These are phyloP conservation scores for Melanostigma gelatinosum DNA, from an alignment of 2,113 vertebrate species.

Conservation along the genomic window DNA sequence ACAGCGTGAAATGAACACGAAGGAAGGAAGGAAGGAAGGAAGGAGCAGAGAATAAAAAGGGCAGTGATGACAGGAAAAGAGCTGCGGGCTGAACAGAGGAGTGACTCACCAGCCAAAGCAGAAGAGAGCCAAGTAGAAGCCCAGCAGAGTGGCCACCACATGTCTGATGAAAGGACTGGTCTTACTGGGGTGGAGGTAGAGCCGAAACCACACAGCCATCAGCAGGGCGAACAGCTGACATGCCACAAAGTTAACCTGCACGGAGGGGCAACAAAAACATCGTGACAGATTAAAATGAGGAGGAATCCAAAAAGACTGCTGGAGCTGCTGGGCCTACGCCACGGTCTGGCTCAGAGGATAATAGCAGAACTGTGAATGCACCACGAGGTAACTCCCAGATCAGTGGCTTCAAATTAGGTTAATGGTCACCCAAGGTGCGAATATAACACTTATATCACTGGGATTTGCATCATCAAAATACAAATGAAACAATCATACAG, in stretches of 20 bases:
- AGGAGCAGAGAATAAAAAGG: slow-evolving; percentile 2
- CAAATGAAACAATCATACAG: background rate
- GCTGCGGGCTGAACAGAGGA: slow-evolving; percentile 3
- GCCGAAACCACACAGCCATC: slow-evolving; percentile 95
- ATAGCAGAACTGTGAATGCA: background rate
- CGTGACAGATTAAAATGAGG: background rate
- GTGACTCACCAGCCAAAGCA: slow-evolving; percentile 98
- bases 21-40: slow-evolving; percentile 11
- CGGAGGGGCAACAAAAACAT: slow-evolving; percentile 10
- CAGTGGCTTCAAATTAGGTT: background rate
- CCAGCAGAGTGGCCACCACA: slow-evolving; percentile 94
- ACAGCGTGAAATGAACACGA: background rate
- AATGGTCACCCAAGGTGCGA: background rate
- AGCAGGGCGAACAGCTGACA: slow-evolving; percentile 97
- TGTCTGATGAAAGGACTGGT: slow-evolving; percentile 96
- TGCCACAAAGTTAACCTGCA: slow-evolving; percentile 98
- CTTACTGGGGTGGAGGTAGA: slow-evolving; percentile 96
- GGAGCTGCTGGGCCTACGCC: background rate
- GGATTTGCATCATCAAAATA: background rate
- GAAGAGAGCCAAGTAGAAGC: slow-evolving; percentile 98
- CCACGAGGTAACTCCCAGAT: background rate
- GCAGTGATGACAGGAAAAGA: slow-evolving; percentile 28
- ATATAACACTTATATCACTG: background rate
- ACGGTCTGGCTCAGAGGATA: background rate
- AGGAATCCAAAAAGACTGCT: background rate